Percentiles rank a stretch among this genome's conserved stretches.
These are phyloP conservation scores for Cynocephalus volans DNA, from an alignment of 2,113 vertebrate species.

Conservation along the genomic window DNA sequence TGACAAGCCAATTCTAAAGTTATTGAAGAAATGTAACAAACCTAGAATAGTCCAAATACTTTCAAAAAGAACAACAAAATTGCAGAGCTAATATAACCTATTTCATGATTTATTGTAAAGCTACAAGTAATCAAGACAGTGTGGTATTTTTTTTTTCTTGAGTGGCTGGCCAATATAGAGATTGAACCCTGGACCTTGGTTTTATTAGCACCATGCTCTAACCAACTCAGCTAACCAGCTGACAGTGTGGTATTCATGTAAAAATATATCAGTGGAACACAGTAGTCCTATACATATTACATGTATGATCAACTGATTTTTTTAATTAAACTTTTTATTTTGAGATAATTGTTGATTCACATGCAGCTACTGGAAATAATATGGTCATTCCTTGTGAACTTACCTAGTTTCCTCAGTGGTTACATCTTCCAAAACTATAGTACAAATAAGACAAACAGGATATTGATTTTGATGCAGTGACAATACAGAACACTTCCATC, in stretches of 20 bases:
- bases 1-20: background rate
- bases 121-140: background rate
- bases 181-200: too few relatives aligned
- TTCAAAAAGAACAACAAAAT: background rate
- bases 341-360: background rate
- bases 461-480: background rate
- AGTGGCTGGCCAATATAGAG: too few relatives aligned
- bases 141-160: too few relatives aligned
- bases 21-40: background rate
- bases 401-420: background rate
- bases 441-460: background rate
- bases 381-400: background rate
- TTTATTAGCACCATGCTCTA: too few relatives aligned
- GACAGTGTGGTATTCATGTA: background rate
- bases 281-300: background rate
- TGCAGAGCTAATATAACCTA: background rate
- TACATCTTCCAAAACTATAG: background rate
- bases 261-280: background rate
- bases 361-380: background rate
- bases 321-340: background rate
- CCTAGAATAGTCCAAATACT: background rate
- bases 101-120: background rate
- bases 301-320: background rate
- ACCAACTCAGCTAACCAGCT: too few relatives aligned
- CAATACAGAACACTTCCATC: background rate